Evolutionary conservation across 2,113 vertebrate genomes (phyloP).

Genomic region (Aptenodytes forsteri): DNA sequence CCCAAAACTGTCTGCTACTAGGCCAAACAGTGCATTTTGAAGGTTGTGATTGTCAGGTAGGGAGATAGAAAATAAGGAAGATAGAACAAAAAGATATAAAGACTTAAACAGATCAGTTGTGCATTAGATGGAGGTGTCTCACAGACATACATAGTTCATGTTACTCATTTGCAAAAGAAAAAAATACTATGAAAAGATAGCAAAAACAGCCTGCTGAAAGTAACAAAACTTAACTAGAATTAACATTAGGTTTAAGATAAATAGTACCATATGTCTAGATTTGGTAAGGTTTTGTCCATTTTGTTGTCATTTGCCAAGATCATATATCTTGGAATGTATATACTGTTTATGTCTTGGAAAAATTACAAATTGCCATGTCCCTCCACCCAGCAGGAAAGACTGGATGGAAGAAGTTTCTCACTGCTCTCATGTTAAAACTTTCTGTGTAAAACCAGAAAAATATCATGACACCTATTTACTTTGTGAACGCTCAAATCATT

Average conservation of each 20-base stretch:
- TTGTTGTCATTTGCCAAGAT: not conserved
- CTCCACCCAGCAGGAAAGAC: not conserved
- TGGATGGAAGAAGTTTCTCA: not conserved
- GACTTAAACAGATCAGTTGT: not conserved
- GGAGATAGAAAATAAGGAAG: not conserved
- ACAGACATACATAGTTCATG: not conserved
- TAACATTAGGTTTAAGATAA: not conserved
- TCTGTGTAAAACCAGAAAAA: not conserved
- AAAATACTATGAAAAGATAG: not conserved
- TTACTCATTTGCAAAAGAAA: not conserved
- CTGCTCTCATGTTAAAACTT: not conserved
- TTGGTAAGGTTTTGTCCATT: not conserved
- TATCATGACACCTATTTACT: not conserved
- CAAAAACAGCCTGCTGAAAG: not conserved
- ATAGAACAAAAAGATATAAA: not conserved
- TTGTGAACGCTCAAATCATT: not conserved
- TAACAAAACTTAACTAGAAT: not conserved
- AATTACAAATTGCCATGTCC: not conserved
- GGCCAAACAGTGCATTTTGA: not conserved
- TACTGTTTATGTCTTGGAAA: not conserved
- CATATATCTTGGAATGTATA: not conserved
- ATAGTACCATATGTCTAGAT: not conserved
- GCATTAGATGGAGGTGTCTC: not conserved
- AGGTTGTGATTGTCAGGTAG: not conserved
- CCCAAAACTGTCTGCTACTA: not conserved